Evolutionary conservation across 2,797 vertebrate species (phyloP).

Genomic region (Thalassophryne amazonica): DNA sequence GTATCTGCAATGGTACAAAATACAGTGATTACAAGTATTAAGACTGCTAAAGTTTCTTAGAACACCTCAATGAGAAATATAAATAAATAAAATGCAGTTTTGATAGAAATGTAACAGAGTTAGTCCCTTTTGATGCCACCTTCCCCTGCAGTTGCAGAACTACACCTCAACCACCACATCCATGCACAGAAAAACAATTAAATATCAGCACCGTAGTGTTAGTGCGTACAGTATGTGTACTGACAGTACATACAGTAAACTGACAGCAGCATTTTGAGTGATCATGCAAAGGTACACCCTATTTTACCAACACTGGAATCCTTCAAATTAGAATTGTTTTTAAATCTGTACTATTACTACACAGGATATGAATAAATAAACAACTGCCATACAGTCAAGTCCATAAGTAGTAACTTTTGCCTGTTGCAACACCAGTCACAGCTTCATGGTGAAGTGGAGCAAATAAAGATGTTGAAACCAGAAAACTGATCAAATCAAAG

Average conservation of each 20-base stretch:
- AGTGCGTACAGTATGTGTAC: constrained; percentile 9
- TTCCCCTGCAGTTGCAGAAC: constrained; percentile 8
- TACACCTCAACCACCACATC: constrained; percentile 34
- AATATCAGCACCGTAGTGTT: neutral
- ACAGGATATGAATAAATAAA: too few relatives aligned
- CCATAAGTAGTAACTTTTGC: too few relatives aligned
- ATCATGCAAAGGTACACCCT: too few relatives aligned
- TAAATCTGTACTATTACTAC: too few relatives aligned
- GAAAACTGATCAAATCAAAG: too few relatives aligned
- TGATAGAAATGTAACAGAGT: neutral
- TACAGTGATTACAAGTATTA: neutral
- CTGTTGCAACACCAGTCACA: too few relatives aligned
- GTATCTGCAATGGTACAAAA: constrained; percentile 25
- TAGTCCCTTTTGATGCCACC: neutral
- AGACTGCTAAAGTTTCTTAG: neutral
- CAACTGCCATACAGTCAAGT: too few relatives aligned
- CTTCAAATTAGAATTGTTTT: too few relatives aligned
- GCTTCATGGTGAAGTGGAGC: too few relatives aligned
- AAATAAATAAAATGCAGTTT: neutral
- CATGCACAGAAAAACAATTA: neutral
- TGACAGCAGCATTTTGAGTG: too few relatives aligned
- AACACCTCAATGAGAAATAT: neutral
- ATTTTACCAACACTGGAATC: too few relatives aligned
- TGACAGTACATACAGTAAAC: neutral
- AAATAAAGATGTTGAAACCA: too few relatives aligned